phyloP scores from a whole-genome alignment of 2,888 invertebrate genomes.

The Spialia ferax region DNA sequence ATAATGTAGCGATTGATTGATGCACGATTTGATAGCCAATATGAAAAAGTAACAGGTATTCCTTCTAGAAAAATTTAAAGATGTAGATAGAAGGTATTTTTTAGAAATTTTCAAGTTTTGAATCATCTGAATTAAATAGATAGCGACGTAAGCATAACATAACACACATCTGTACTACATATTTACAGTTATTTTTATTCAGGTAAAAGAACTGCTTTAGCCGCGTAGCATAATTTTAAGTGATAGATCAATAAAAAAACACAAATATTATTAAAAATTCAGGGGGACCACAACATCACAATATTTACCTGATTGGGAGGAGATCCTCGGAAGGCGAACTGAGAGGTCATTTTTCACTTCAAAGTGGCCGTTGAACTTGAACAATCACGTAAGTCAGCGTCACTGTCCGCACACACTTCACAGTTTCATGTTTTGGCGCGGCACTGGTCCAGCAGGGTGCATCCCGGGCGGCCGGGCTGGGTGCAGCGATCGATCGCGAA shows the following conservation, averaged over 20 bases:
- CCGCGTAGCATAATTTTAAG: conserved; percentile 27
- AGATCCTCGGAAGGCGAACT: conserved; percentile 84
- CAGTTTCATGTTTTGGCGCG: conserved; percentile 71
- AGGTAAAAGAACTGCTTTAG: not conserved
- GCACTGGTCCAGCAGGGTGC: conserved; percentile 57
- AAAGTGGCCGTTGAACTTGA: conserved; percentile 58
- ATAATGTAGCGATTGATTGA: not conserved
- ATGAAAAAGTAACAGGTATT: not conserved
- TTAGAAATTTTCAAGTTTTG: not conserved
- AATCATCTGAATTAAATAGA: conserved; percentile 37
- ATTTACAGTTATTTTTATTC: conserved; percentile 1
- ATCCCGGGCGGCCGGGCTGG: conserved; percentile 55
- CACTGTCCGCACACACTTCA: conserved; percentile 83
- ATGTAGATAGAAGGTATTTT: not conserved
- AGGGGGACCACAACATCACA: not conserved
- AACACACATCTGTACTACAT: conserved; percentile 15
- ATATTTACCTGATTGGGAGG: conserved; percentile 82
- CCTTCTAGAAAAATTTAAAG: not conserved
- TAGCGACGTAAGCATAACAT: conserved; percentile 53
- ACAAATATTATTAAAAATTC: not conserved
- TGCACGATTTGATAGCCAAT: not conserved
- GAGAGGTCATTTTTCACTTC: conserved; percentile 82
- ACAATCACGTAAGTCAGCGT: conserved; percentile 69
- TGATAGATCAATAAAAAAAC: not conserved
- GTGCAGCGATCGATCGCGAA: conserved; percentile 59